Evolutionary conservation across 2,113 vertebrate species (phyloP).

Genomic region (Ranitomeya variabilis): DNA sequence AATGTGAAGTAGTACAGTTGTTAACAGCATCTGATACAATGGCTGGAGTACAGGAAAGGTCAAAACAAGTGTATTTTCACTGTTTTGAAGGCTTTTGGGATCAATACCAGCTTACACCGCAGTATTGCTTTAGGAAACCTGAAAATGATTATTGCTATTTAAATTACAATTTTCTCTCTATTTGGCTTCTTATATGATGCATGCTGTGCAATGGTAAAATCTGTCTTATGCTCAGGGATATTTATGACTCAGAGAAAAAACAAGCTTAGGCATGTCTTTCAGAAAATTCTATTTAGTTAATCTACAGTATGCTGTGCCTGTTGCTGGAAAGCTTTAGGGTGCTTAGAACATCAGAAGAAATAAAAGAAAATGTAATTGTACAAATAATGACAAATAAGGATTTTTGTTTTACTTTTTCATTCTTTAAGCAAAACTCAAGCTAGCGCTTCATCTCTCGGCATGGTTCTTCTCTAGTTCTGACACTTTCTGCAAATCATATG

Average conservation of each 20-base stretch:
- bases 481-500: not conserved
- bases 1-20: not conserved
- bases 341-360: constrained; percentile 28
- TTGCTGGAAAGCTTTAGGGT: constrained; percentile 36
- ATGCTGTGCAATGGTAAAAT: constrained; percentile 2
- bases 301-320: constrained; percentile 17
- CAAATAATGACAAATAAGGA: constrained; percentile 1
- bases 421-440: constrained; percentile 24
- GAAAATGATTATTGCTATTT: constrained; percentile 26
- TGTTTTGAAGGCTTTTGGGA: not conserved
- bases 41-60: not conserved
- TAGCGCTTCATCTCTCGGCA: not conserved
- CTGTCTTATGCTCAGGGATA: not conserved
- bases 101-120: not conserved
- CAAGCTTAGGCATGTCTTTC: constrained; percentile 31
- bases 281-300: constrained; percentile 31
- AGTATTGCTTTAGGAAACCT: constrained; percentile 34
- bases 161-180: not conserved
- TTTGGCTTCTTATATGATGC: not conserved
- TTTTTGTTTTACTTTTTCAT: not conserved
- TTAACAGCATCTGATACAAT: not conserved
- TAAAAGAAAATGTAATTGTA: constrained; percentile 21
- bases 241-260: constrained; percentile 7
- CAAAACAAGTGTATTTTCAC: not conserved
- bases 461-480: not conserved